Percentiles rank a stretch among this genome's conserved stretches.
phyloP scores from a whole-genome alignment of 1,140 invertebrate genomes.

The Orius insidiosus region DNA sequence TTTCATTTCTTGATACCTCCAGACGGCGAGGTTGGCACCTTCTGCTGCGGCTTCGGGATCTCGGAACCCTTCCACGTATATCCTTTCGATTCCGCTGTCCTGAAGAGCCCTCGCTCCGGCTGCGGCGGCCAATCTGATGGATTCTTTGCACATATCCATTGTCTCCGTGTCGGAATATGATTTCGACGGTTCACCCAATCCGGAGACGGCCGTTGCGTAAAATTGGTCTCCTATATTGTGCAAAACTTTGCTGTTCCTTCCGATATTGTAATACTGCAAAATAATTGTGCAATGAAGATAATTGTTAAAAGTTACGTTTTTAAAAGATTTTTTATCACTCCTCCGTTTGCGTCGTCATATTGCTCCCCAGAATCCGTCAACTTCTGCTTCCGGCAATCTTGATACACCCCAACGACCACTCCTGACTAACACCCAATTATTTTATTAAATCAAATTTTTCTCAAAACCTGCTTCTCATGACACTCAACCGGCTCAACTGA shows the following conservation, averaged over 20 bases:
- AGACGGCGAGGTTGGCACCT: constrained; percentile 41
- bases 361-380: no score
- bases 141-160: constrained; percentile 47
- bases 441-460: no score
- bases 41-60: constrained; percentile 58
- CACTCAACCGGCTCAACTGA: no score
- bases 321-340: no score
- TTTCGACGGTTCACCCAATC: constrained; percentile 42
- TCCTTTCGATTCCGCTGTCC: constrained; percentile 25
- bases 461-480: no score
- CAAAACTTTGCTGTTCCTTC: constrained; percentile 4
- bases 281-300: no score
- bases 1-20: constrained; percentile 49
- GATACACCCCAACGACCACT: no score
- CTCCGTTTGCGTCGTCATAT: no score
- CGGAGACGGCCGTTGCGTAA: constrained; percentile 41
- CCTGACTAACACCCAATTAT: no score
- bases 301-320: no score
- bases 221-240: constrained; percentile 3
- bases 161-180: constrained; percentile 43
- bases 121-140: constrained; percentile 41
- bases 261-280: background rate
- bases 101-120: constrained; percentile 39
- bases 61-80: constrained; percentile 47
- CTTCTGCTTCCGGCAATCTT: no score